A percentile compares a stretch with the other conserved stretches of the same genome.
Evolutionary conservation across 2,888 invertebrate genomes (phyloP).

Genomic region (Hesperia comma): DNA sequence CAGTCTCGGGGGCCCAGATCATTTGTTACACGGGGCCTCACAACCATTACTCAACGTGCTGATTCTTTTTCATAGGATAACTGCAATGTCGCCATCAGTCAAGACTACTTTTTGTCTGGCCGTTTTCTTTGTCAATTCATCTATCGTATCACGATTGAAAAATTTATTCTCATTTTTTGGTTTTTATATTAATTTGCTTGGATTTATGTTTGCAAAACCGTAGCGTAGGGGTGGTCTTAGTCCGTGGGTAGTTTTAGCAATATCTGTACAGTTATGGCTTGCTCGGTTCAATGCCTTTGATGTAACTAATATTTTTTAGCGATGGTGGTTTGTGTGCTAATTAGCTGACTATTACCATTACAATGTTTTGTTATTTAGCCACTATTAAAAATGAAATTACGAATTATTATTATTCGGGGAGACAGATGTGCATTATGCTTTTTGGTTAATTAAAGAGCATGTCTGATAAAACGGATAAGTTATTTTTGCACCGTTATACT

Average conservation of each 20-base stretch:
- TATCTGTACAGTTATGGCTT: too few species aligned
- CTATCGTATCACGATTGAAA: conserved; percentile 7
- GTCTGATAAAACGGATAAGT: background rate
- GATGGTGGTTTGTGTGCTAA: too few species aligned
- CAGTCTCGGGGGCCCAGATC: conserved; percentile 53
- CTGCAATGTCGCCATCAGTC: conserved; percentile 60
- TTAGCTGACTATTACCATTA: too few species aligned
- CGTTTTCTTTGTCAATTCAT: conserved; percentile 35
- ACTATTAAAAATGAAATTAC: too few species aligned
- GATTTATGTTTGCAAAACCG: background rate
- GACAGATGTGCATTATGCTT: background rate
- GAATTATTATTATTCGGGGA: too few species aligned
- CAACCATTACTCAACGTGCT: conserved; percentile 59
- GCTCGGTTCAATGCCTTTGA: too few species aligned
- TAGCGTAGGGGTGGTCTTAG: too few species aligned
- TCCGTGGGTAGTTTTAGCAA: too few species aligned
- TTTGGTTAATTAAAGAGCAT: background rate
- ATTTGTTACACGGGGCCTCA: conserved; percentile 57
- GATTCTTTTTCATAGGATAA: conserved; percentile 66
- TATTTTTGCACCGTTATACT: too few species aligned
- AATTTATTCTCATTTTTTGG: conserved; percentile 7
- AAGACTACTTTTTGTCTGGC: conserved; percentile 54
- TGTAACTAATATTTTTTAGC: too few species aligned
- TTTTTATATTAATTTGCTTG: background rate
- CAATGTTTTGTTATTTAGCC: too few species aligned